These are phyloP conservation scores for Tarsius wallacei DNA, from an alignment of 2,797 vertebrate genomes.

Conservation along the genomic window DNA sequence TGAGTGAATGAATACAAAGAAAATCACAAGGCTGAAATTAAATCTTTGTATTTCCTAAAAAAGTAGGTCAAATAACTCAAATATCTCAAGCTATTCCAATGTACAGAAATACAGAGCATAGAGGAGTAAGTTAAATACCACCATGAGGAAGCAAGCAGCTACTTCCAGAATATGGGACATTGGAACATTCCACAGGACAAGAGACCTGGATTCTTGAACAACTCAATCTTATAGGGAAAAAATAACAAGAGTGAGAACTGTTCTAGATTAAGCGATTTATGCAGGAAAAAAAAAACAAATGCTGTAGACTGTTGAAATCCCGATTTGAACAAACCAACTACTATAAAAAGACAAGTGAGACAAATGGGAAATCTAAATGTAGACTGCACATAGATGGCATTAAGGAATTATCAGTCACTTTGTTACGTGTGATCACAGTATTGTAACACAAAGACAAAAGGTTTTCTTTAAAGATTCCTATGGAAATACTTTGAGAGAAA, in stretches of 20 bases:
- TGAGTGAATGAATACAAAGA: not conserved
- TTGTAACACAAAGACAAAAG: not conserved
- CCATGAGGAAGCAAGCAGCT: not conserved
- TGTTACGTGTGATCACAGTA: not conserved
- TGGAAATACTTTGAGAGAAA: conserved; percentile 26
- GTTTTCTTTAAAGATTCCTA: not conserved
- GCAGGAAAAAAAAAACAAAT: not conserved
- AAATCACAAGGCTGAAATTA: conserved; percentile 13
- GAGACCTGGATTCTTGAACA: not conserved
- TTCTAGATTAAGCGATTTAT: not conserved
- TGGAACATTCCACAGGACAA: not conserved
- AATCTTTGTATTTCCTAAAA: conserved; percentile 15
- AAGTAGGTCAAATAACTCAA: not conserved
- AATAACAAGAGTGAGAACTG: not conserved
- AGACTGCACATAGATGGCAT: not conserved
- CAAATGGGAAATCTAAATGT: not conserved
- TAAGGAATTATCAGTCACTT: not conserved
- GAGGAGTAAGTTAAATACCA: not conserved
- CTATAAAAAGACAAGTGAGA: not conserved
- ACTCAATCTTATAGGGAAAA: not conserved
- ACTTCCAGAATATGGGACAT: not conserved
- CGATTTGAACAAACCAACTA: conserved; percentile 18
- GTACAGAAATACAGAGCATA: not conserved
- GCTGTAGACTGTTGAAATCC: not conserved
- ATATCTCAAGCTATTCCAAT: not conserved